Evolutionary conservation across 2,113 vertebrate genomes (phyloP), one percentile per base, ranked within the genome.

Genomic region (Lepidothrix coronata): DNA sequence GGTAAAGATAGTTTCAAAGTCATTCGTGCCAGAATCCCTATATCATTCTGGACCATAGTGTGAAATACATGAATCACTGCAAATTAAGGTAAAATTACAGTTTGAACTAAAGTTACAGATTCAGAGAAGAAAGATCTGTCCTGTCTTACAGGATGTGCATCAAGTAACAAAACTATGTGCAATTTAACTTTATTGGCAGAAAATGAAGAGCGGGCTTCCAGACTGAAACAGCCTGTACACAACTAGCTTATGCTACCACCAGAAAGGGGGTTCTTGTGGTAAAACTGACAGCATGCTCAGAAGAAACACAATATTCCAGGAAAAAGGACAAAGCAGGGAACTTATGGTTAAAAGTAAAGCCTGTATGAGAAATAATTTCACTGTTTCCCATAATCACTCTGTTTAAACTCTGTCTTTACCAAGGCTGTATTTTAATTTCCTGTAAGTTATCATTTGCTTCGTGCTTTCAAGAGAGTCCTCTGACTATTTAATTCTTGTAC

Each of bases 1-100:
- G 52, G 62, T 43, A 95, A 91, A 89, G 74, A 92, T 68, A 89
- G 51, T 67, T 88, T 88, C 68, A 92, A 91, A 86, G 52, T 70
- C 78, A 63, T 39, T 86, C 84, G 59, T 88, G 70, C 68, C 71
- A 70, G 59, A 91, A 84, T 30, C 55, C 39, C 70, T 62, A 2
- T 20, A 74, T 85, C 48, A 73, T 75, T 91, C 65, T 49, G 35
- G 81, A 89, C 20, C 39, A 15, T 8, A 41, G 28, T 27, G 39
- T 61, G 79, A 88, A 96, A 94, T 27, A 89, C 19, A 52, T 30
- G 54, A 94, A 94, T 52, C 72, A 61, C 65, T 78, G 25, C 55
- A 95, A 80, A 96, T 94, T 57, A 78, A 95, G 54, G 54, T 77
- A 46, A 88, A 82, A 84, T 92, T 91, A 59, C 18, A 67, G 48